Base-by-base conservation (phyloP, 2,113 vertebrate species). In the Lycocorax pyrrhopterus region DNA sequence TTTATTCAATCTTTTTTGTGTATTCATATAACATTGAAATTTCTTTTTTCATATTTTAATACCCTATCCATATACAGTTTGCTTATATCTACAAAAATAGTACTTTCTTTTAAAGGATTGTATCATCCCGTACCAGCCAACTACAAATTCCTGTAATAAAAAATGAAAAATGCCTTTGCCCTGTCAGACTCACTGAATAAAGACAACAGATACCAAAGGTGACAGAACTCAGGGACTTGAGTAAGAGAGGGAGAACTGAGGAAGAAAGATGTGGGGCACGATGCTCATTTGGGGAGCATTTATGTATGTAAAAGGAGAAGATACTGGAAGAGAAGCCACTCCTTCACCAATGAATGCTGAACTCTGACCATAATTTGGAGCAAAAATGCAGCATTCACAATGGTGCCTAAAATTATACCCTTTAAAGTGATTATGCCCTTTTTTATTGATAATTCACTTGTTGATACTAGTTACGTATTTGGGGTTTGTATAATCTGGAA, bases 401-500 rank as follows among this genome's bases (percentile, higher is more conserved):
- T 44, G 16, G 3, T 77, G 47, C 55, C 46, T 78, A 68, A 86
- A 92, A 35, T 63, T 3, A 55, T 12, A 30, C 5, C 51, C 8
- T 71, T 82, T 75, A 21, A 87, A 76, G 33, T 12, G 39, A 35
- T 82, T 71, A 59, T 59, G 10, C 3, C 9, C 2, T 32, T 71
- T 49, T 73, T 41, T 30, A 63, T 46, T 56, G 32, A 56, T 52
- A 33, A 63, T 67, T 86, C 59, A 78, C 33, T 29, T 88, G 55
- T 83, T 94, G 88, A 69, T 77, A 21, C 3, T 60, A 90, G 87
- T 87, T 93, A 84, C 39, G 26, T 94, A 83, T 93, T 95, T 97
- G 69, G 27, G 23, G 89, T 96, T 96, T 86, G 69, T 44, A 90
- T 95, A 92, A 93, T 93, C 60, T 96, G 95, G 78, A 88, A 85